Evolutionary conservation across 2,888 invertebrate genomes (phyloP).

Genomic region (Thelaira solivaga): DNA sequence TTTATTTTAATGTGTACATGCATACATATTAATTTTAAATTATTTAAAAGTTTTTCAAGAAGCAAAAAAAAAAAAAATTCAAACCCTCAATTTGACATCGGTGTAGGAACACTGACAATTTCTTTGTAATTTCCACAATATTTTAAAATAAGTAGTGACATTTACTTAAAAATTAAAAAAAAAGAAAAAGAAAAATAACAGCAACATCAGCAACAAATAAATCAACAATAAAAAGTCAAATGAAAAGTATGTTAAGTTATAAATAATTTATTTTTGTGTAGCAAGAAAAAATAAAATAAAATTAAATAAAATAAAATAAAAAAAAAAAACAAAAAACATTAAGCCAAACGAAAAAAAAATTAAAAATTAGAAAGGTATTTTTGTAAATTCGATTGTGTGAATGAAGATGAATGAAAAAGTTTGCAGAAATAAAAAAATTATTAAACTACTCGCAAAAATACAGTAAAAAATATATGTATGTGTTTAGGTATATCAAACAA

Average conservation of each 20-base stretch:
- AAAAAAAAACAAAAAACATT: slow-evolving; percentile 19
- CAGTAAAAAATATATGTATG: too few species aligned
- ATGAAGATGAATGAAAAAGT: slow-evolving; percentile 6
- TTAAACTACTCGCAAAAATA: slow-evolving; percentile 15
- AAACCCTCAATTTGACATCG: neutral
- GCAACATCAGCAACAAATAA: too few species aligned
- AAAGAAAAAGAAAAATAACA: too few species aligned
- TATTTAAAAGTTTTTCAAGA: neutral
- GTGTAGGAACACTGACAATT: neutral
- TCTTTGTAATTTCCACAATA: neutral
- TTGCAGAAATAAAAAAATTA: slow-evolving; percentile 12
- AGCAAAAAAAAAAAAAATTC: too few species aligned
- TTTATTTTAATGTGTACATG: slow-evolving; percentile 27
- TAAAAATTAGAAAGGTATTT: slow-evolving; percentile 53
- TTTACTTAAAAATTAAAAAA: slow-evolving; percentile 40
- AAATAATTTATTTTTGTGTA: slow-evolving; percentile 22
- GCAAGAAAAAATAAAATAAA: slow-evolving; percentile 30
- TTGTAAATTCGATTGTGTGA: slow-evolving; percentile 29
- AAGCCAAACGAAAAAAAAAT: slow-evolving; percentile 20
- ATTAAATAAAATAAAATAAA: slow-evolving; percentile 22
- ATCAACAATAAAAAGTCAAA: slow-evolving; percentile 1
- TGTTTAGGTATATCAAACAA: too few species aligned
- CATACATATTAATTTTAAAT: neutral
- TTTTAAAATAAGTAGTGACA: slow-evolving; percentile 39
- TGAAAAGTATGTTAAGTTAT: slow-evolving; percentile 16